phyloP scores from a whole-genome alignment of 2,797 vertebrate genomes.

The Chelidonichthys spinosus region DNA sequence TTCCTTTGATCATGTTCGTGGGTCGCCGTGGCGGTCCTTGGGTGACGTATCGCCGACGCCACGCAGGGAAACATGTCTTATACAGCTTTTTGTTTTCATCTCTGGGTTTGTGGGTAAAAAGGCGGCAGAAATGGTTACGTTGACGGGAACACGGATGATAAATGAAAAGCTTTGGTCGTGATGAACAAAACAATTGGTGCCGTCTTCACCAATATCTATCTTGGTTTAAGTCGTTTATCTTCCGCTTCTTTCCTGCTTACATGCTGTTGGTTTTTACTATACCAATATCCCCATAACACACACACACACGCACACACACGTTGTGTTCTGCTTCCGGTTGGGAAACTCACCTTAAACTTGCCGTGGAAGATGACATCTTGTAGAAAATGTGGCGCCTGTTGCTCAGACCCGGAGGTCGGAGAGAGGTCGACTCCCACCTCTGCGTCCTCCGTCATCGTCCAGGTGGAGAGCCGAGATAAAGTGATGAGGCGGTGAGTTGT shows the following conservation, averaged over 20 bases:
- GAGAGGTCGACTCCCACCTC: slow-evolving; percentile 38
- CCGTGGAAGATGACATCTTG: slow-evolving; percentile 84
- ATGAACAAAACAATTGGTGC: background rate
- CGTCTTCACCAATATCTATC: background rate
- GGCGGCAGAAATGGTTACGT: background rate
- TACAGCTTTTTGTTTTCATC: background rate
- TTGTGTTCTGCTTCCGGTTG: background rate
- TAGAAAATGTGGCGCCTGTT: slow-evolving; percentile 74
- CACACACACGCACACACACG: too few species aligned
- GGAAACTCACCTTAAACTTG: slow-evolving; percentile 80
- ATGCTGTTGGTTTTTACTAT: background rate
- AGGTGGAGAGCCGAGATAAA: slow-evolving; percentile 21
- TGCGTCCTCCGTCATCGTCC: slow-evolving; percentile 75
- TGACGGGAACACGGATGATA: background rate
- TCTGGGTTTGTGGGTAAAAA: background rate
- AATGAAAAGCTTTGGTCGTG: background rate
- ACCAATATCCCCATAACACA: background rate
- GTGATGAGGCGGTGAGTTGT: slow-evolving; percentile 18
- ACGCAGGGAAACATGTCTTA: background rate
- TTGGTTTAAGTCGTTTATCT: background rate
- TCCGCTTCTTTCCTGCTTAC: background rate
- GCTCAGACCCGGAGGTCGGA: slow-evolving; percentile 31
- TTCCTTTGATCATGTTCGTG: slow-evolving; percentile 3
- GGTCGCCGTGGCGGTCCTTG: background rate
- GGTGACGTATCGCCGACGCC: background rate